These are phyloP conservation scores for Mixornis gularis DNA, from an alignment of 2,113 vertebrate genomes.

Conservation along the genomic window DNA sequence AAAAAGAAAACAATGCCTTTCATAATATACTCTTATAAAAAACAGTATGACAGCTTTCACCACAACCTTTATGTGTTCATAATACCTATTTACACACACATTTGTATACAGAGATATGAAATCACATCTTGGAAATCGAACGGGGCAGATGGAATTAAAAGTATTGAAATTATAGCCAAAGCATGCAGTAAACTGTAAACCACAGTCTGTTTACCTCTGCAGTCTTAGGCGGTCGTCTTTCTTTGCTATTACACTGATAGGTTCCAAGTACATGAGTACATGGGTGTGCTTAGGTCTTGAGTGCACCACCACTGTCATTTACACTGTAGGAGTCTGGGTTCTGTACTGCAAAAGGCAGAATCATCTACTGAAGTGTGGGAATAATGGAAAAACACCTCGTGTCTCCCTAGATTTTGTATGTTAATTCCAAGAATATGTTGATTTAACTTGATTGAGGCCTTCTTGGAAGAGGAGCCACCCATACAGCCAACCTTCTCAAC, in stretches of 20 bases:
- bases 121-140: not conserved
- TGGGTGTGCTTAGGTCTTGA: not conserved
- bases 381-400: not conserved
- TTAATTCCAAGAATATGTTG: not conserved
- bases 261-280: not conserved
- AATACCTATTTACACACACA: not conserved
- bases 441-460: not conserved
- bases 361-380: not conserved
- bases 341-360: not conserved
- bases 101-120: not conserved
- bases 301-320: not conserved
- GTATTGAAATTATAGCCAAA: not conserved
- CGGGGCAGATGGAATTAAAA: not conserved
- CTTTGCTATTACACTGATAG: not conserved
- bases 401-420: not conserved
- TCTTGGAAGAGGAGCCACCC: not conserved
- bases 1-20: not conserved
- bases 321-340: not conserved
- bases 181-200: not conserved
- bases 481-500: not conserved
- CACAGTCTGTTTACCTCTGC: not conserved
- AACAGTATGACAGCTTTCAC: not conserved
- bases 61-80: not conserved
- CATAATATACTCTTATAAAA: not conserved
- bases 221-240: not conserved